Percentiles rank a stretch among this genome's conserved stretches.
These are phyloP conservation scores for Electrona antarctica DNA, from an alignment of 2,113 vertebrate genomes.

Conservation along the genomic window DNA sequence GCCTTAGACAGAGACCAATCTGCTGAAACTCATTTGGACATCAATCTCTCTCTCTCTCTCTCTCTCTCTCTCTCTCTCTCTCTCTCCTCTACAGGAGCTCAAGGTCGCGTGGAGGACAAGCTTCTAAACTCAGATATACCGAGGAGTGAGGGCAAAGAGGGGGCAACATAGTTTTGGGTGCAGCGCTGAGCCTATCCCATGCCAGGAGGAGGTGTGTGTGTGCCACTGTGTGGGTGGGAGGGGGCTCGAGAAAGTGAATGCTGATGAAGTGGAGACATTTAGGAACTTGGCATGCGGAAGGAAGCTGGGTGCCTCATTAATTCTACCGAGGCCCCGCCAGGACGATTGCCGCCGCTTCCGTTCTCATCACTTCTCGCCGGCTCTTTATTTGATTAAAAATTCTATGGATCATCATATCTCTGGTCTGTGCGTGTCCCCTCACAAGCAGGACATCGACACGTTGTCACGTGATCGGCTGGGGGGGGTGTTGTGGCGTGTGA, in stretches of 20 bases:
- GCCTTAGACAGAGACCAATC: conserved; percentile 2
- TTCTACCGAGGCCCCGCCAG: conserved; percentile 36
- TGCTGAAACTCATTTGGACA: not conserved
- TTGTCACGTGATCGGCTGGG: conserved; percentile 36
- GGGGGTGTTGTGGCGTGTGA: conserved; percentile 35
- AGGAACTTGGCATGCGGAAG: conserved; percentile 47
- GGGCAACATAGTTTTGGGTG: not conserved
- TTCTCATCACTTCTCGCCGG: conserved; percentile 45
- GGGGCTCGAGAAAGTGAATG: conserved; percentile 19
- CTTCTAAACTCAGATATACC: conserved; percentile 10
- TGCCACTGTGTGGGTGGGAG: too few relatives aligned
- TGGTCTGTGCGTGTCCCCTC: conserved; percentile 37
- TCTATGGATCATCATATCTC: conserved; percentile 60
- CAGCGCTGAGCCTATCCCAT: conserved; percentile 2
- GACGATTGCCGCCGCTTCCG: conserved; percentile 41
- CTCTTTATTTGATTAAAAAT: conserved; percentile 71
- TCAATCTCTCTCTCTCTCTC: too few relatives aligned
- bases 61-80: too few relatives aligned
- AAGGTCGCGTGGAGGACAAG: conserved; percentile 43
- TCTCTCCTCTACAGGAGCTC: conserved; percentile 2
- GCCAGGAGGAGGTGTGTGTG: not conserved
- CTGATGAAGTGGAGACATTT: conserved; percentile 46
- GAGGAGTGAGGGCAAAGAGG: conserved; percentile 1
- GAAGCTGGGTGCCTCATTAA: conserved; percentile 51
- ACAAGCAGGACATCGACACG: conserved; percentile 27